Base-by-base conservation (phyloP, 2,888 invertebrate genomes). In the Nemotelus pantherinus region DNA sequence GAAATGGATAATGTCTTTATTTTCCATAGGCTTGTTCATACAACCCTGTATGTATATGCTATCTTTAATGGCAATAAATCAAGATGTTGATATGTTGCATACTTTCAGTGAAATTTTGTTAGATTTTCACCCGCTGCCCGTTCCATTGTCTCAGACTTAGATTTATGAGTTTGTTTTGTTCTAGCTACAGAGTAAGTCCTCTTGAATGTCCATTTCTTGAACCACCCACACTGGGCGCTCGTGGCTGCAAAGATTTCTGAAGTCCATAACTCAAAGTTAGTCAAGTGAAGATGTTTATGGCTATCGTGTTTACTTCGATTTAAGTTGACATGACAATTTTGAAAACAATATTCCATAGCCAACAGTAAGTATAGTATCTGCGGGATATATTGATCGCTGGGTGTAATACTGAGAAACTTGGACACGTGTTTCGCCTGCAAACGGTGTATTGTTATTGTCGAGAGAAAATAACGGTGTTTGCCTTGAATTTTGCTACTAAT, bases 81-180 rank as follows among this genome's bases (percentile, higher is more conserved):
- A 65, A 65, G 65, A 65, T 65, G 65, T 65, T 65, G 65, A 65
- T 65, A 47, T 45, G 47, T 65, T 65, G n/a, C 10, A 45, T 65
- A 65, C 65, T 47, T 65, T 65, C 50, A n/a, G 45, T 6, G 10
- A 5, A 65, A n/a, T 43, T 63, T 65, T 9, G 65, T 10, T 65
- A n/a, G 47, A 9, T 45, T 65, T 65, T 65, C 65, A 25, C 65
- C 65, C 65, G n/a, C 25, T 65, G 47, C 65, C 45, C 65, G n/a
- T 47, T 65, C 65, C 43, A 65, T 47, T 65, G 45, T 65, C 25
- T 47, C 65, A 10, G 3, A n/a, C 9, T 9, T 45, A 65, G 65
- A 65, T 65, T 44, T 65, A 65, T 65, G 65, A 65, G 65, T 47
- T 65, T 65, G 65, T 65, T 65, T 65, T 65, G 65, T 65, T 65